phyloP scores from a whole-genome alignment of 1,140 invertebrate genomes.

The Caenorhabditis inopinata region DNA sequence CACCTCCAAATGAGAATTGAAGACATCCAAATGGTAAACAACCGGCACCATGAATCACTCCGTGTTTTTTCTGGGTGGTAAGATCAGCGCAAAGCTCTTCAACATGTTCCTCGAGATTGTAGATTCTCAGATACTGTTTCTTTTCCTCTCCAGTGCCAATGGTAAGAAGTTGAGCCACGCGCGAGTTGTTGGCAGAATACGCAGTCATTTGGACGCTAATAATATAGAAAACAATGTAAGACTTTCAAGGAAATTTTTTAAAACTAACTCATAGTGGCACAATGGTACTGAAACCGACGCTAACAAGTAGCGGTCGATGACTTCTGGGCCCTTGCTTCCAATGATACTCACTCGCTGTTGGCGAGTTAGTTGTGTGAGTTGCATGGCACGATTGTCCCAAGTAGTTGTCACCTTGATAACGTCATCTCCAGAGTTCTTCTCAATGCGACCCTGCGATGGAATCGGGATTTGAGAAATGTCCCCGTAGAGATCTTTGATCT shows the following conservation, averaged over 20 bases:
- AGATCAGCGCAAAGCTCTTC: constrained; percentile 51
- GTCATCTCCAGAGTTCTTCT: background rate
- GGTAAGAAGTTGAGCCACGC: constrained; percentile 51
- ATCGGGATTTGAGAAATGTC: constrained; percentile 48
- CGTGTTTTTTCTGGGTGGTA: constrained; percentile 57
- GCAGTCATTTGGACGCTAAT: constrained; percentile 48
- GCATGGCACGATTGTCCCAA: constrained; percentile 53
- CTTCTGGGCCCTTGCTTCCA: background rate
- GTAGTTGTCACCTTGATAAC: constrained; percentile 44
- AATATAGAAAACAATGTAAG: background rate
- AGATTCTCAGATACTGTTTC: constrained; percentile 56
- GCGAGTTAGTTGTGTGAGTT: constrained; percentile 53
- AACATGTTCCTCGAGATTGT: constrained; percentile 32
- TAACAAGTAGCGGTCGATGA: constrained; percentile 29
- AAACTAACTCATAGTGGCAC: constrained; percentile 38
- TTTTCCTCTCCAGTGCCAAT: constrained; percentile 59
- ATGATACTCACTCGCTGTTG: constrained; percentile 42
- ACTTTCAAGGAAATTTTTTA: background rate
- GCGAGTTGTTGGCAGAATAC: constrained; percentile 47
- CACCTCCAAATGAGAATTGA: constrained; percentile 57
- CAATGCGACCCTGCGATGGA: constrained; percentile 39
- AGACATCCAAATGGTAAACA: constrained; percentile 50
- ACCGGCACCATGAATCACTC: constrained; percentile 48
- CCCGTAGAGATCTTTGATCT: constrained; percentile 48
- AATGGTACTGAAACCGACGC: constrained; percentile 30